phyloP scores from a whole-genome alignment of 1,140 invertebrate species.

The Frieseomelitta varia region DNA sequence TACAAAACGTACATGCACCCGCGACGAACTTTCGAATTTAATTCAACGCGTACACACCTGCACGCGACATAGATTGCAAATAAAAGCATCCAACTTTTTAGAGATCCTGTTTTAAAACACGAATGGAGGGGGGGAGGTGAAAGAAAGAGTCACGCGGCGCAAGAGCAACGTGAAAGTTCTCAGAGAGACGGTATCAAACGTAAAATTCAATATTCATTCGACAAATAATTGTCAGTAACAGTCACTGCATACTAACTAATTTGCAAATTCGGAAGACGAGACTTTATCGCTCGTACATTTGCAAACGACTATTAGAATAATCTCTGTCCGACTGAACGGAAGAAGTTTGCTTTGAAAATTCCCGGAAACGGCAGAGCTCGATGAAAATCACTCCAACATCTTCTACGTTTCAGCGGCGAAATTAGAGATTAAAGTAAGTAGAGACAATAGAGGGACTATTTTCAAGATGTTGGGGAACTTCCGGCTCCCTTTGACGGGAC shows the following conservation, averaged over 20 bases:
- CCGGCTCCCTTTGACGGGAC: background rate
- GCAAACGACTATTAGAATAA: too few relatives aligned
- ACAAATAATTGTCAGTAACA: too few relatives aligned
- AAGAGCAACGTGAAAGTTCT: background rate
- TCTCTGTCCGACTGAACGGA: too few relatives aligned
- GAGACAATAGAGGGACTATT: background rate
- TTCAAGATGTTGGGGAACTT: background rate
- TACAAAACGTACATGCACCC: too few relatives aligned
- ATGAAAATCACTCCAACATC: background rate
- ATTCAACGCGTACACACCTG: too few relatives aligned
- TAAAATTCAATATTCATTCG: background rate
- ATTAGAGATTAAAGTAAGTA: background rate
- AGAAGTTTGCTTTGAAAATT: background rate
- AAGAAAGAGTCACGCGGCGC: too few relatives aligned
- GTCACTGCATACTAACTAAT: too few relatives aligned
- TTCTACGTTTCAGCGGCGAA: background rate
- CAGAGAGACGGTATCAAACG: background rate
- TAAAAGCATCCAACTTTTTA: background rate
- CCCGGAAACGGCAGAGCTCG: background rate
- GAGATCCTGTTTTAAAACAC: background rate
- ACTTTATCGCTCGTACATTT: too few relatives aligned
- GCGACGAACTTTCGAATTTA: too few relatives aligned
- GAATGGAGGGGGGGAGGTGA: too few relatives aligned
- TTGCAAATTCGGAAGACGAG: too few relatives aligned
- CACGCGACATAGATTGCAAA: background rate